Evolutionary conservation across 2,113 vertebrate species (phyloP).

Genomic region (Sinocyclocheilus anshuiensis): DNA sequence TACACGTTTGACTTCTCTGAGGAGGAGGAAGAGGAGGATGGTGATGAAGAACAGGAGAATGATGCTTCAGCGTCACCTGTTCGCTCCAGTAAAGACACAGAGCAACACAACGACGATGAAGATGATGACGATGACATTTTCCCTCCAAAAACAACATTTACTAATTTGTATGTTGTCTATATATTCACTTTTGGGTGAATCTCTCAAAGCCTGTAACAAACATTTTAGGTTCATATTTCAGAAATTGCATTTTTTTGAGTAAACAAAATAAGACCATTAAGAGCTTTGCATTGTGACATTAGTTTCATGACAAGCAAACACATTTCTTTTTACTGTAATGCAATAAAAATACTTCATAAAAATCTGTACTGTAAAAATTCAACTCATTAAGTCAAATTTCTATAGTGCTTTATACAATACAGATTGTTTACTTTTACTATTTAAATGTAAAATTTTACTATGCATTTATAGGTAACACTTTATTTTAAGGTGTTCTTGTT

Average conservation of each 20-base stretch:
- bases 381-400: background rate
- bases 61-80: conserved; percentile 82
- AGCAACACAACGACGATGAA: conserved; percentile 70
- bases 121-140: conserved; percentile 83
- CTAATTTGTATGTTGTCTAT: conserved; percentile 30
- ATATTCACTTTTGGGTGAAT: background rate
- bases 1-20: conserved; percentile 99
- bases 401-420: too few relatives aligned
- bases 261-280: background rate
- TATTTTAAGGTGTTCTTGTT: too few relatives aligned
- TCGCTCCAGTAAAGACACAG: conserved; percentile 81
- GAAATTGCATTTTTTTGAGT: background rate
- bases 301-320: background rate
- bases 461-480: too few relatives aligned
- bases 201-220: background rate
- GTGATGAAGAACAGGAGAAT: conserved; percentile 79
- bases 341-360: background rate
- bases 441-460: background rate
- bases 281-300: background rate
- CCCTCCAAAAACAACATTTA: conserved; percentile 72
- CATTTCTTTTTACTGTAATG: background rate
- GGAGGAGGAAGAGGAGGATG: conserved; percentile 87
- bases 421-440: background rate
- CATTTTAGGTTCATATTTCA: background rate
- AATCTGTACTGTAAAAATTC: background rate